phyloP scores from a whole-genome alignment of 2,797 vertebrate species.

The Thalassophryne amazonica region DNA sequence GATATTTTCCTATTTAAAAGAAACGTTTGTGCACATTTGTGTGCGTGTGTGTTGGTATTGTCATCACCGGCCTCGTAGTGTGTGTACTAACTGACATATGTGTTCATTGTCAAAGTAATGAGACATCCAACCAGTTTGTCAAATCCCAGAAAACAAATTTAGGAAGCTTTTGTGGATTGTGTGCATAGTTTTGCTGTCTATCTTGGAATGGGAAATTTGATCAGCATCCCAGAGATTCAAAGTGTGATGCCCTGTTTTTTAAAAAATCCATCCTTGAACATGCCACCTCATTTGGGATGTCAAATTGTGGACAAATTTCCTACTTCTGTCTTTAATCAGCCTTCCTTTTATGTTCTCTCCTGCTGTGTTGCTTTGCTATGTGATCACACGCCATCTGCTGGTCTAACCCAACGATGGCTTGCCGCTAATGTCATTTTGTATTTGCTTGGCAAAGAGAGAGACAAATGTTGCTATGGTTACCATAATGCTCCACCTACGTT shows the following conservation, averaged over 20 bases:
- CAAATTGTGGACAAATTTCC: slow-evolving; percentile 87
- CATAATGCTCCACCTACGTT: slow-evolving; percentile 99
- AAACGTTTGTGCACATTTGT: background rate
- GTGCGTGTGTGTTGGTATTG: slow-evolving; percentile 7
- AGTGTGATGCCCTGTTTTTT: background rate
- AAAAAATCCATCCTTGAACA: slow-evolving; percentile 7
- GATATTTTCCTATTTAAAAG: too few species aligned
- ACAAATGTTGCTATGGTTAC: slow-evolving; percentile 85
- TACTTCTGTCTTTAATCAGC: slow-evolving; percentile 91
- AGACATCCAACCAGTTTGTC: background rate
- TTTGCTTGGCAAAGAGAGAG: slow-evolving; percentile 86
- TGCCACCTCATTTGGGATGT: slow-evolving; percentile 81
- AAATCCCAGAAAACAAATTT: slow-evolving; percentile 14
- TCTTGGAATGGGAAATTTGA: slow-evolving; percentile 61
- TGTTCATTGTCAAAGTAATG: too few species aligned
- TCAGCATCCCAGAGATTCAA: slow-evolving; percentile 55
- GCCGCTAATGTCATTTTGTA: slow-evolving; percentile 89
- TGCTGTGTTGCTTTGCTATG: slow-evolving; percentile 97
- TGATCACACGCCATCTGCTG: slow-evolving; percentile 99
- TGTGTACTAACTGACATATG: too few species aligned
- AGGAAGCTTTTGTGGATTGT: slow-evolving; percentile 24
- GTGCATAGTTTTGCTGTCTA: slow-evolving; percentile 20
- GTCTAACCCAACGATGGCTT: slow-evolving; percentile 98
- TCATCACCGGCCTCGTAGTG: too few species aligned
- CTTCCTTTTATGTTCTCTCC: slow-evolving; percentile 82